A percentile compares a stretch with the other conserved stretches of the same genome.
phyloP scores from a whole-genome alignment of 2,113 vertebrate species.

The Salvelinus namaycush region DNA sequence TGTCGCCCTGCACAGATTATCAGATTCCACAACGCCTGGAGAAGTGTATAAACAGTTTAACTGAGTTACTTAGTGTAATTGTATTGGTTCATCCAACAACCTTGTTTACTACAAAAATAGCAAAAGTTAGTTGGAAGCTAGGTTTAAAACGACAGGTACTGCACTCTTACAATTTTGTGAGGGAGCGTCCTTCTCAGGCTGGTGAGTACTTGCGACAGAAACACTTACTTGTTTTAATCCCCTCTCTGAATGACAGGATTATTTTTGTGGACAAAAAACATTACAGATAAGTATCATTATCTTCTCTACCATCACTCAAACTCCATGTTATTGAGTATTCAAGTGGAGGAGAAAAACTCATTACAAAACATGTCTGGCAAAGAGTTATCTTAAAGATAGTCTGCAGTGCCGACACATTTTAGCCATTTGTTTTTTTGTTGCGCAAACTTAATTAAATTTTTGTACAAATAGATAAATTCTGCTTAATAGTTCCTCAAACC shows the following conservation, averaged over 20 bases:
- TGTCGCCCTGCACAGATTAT: no score
- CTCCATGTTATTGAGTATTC: slow-evolving; percentile 75
- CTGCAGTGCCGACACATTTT: slow-evolving; percentile 68
- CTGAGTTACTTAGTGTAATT: no score
- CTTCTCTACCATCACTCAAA: slow-evolving; percentile 66
- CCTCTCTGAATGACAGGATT: slow-evolving; percentile 69
- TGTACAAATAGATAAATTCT: slow-evolving; percentile 7
- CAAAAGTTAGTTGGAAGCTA: slow-evolving; percentile 27
- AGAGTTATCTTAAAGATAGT: slow-evolving; percentile 72
- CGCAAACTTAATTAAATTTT: slow-evolving; percentile 70
- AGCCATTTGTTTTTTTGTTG: slow-evolving; percentile 70
- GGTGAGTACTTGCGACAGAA: slow-evolving; percentile 49
- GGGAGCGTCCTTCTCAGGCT: slow-evolving; percentile 44
- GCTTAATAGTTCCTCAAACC: slow-evolving; percentile 63
- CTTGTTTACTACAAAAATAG: slow-evolving; percentile 24
- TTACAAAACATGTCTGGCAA: slow-evolving; percentile 71
- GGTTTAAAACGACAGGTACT: slow-evolving; percentile 25
- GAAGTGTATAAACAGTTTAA: no score
- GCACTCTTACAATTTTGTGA: slow-evolving; percentile 36
- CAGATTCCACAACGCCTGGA: no score
- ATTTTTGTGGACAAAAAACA: slow-evolving; percentile 64
- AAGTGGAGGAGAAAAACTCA: slow-evolving; percentile 74
- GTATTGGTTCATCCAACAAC: no score
- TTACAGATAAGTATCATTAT: slow-evolving; percentile 70
- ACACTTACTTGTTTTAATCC: slow-evolving; percentile 61